Conservation (phyloP, 1,140 invertebrate species). For the Pemphigus obesinymphae region DNA sequence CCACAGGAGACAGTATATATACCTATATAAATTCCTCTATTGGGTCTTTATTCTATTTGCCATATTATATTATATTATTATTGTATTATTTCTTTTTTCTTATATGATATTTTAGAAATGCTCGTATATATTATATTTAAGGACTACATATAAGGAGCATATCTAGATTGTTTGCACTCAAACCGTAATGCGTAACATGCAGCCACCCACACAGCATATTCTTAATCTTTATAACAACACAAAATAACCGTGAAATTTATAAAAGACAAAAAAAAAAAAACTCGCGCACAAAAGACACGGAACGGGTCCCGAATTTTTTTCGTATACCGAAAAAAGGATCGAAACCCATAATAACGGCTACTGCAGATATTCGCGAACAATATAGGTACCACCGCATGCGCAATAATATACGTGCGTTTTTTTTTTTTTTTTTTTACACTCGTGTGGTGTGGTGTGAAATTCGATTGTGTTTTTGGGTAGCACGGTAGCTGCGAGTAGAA, state of each 20-base stretch:
- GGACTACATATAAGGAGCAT: neutral
- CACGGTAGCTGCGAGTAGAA: slow-evolving; percentile 33
- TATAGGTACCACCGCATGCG: neutral
- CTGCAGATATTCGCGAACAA: slow-evolving; percentile 15
- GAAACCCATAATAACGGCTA: slow-evolving; percentile 2
- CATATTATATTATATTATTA: neutral
- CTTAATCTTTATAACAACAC: slow-evolving; percentile 15
- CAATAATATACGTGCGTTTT: neutral
- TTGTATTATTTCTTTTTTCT: neutral
- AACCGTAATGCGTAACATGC: neutral
- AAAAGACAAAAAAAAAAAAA: slow-evolving; percentile 19
- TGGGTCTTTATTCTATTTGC: too few relatives aligned
- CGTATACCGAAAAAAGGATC: neutral
- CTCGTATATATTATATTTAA: neutral
- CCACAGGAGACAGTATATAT: neutral
- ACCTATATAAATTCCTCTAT: neutral
- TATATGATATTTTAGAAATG: neutral
- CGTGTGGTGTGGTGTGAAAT: slow-evolving; percentile 15
- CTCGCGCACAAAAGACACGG: neutral
- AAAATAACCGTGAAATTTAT: slow-evolving; percentile 35
- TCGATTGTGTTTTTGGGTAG: slow-evolving; percentile 32
- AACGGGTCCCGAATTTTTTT: too few relatives aligned
- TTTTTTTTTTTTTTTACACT: neutral
- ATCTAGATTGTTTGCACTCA: slow-evolving; percentile 12
- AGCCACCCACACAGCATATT: slow-evolving; percentile 24